A percentile compares a stretch with the other conserved stretches of the same genome.
Conservation (phyloP, 2,888 invertebrate genomes). For the Andricus quercusramuli region DNA sequence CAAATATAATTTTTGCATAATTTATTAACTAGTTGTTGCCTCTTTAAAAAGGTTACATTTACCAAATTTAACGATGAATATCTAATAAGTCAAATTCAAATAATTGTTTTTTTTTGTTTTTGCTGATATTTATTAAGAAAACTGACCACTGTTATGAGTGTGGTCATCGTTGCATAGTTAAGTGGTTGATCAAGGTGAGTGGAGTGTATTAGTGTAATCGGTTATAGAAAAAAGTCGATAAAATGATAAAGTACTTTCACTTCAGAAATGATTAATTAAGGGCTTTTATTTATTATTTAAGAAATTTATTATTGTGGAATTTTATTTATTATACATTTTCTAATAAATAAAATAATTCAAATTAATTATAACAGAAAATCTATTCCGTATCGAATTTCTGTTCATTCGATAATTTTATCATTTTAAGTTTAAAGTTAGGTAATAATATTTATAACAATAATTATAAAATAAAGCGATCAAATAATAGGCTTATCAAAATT, state of each 20-base stretch:
- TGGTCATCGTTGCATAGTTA: conserved; percentile 73
- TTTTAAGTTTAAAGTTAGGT: too few species aligned
- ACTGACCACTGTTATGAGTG: conserved; percentile 48
- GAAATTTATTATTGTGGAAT: too few species aligned
- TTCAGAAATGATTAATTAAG: neutral
- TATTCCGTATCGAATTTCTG: too few species aligned
- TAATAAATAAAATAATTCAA: too few species aligned
- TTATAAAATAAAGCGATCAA: too few species aligned
- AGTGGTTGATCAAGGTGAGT: conserved; percentile 72
- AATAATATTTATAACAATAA: too few species aligned
- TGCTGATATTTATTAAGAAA: conserved; percentile 18
- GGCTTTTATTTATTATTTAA: conserved; percentile 14
- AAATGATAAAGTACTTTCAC: neutral
- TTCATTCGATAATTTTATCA: too few species aligned
- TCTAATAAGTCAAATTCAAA: neutral
- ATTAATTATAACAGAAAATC: too few species aligned
- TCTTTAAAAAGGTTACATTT: too few species aligned
- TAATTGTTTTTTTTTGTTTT: neutral
- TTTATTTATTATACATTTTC: neutral
- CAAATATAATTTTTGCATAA: too few species aligned
- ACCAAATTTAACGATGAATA: neutral
- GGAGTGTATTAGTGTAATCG: conserved; percentile 67
- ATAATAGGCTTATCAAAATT: too few species aligned
- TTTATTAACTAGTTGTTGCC: too few species aligned
- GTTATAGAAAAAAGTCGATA: conserved; percentile 6